Evolutionary conservation across 2,888 invertebrate genomes (phyloP).

Genomic region (Heliconius aoede): DNA sequence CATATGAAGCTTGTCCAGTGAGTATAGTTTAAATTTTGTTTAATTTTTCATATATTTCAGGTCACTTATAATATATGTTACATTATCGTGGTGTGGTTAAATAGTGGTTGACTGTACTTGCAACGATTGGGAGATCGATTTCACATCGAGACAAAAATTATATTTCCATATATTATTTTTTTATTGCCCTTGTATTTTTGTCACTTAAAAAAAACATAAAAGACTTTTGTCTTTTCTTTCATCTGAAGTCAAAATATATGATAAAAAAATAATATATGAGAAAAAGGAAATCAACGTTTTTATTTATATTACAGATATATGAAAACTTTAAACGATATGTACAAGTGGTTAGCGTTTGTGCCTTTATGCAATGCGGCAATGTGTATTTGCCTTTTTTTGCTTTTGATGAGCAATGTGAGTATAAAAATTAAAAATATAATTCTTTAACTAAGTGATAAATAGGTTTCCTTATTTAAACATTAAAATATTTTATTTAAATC

Average conservation of each 20-base stretch:
- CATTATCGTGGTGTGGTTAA: neutral
- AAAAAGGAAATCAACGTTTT: neutral
- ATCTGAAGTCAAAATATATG: too few species aligned
- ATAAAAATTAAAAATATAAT: neutral
- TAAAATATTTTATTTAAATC: too few species aligned
- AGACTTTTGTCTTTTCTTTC: too few species aligned
- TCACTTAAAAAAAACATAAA: too few species aligned
- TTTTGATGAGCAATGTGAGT: constrained; percentile 63
- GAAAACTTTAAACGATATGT: constrained; percentile 57
- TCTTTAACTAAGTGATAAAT: neutral
- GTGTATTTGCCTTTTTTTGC: constrained; percentile 58
- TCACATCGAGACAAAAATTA: too few species aligned
- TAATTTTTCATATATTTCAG: neutral
- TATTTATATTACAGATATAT: constrained; percentile 58
- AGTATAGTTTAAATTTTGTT: constrained; percentile 45
- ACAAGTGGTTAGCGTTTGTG: constrained; percentile 63
- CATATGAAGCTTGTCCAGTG: constrained; percentile 62
- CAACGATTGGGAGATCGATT: too few species aligned
- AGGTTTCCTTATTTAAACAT: too few species aligned
- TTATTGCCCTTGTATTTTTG: neutral
- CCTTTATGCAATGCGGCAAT: constrained; percentile 58
- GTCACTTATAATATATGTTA: too few species aligned
- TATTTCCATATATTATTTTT: neutral
- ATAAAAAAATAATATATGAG: too few species aligned
- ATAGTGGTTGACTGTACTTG: too few species aligned